These are phyloP conservation scores for Mobula birostris DNA, from an alignment of 2,113 vertebrate species.

Conservation along the genomic window DNA sequence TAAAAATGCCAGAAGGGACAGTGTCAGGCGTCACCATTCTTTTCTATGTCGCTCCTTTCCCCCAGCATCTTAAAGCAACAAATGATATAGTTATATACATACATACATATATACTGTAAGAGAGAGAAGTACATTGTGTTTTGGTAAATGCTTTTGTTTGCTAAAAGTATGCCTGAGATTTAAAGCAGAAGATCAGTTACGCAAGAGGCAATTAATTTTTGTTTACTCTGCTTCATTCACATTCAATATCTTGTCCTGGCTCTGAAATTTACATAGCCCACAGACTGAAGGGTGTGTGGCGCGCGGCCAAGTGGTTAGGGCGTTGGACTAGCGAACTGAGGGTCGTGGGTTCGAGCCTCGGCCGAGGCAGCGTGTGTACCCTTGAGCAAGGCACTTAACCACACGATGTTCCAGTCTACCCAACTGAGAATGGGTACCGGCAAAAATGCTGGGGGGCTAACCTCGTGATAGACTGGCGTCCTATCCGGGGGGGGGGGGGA, in stretches of 20 bases:
- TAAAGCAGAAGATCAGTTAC: conserved; percentile 6
- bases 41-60: conserved; percentile 22
- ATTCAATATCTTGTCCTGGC: neutral
- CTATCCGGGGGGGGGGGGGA: too few relatives aligned
- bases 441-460: too few relatives aligned
- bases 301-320: too few relatives aligned
- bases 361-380: too few relatives aligned
- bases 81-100: neutral
- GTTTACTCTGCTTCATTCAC: neutral
- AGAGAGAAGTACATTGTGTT: neutral
- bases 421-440: too few relatives aligned
- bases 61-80: conserved; percentile 15
- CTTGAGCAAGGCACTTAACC: too few relatives aligned
- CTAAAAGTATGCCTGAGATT: conserved; percentile 1
- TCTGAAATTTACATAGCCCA: neutral
- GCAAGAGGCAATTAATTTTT: neutral
- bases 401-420: too few relatives aligned
- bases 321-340: too few relatives aligned
- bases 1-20: conserved; percentile 51
- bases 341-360: too few relatives aligned
- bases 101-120: neutral
- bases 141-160: conserved; percentile 17
- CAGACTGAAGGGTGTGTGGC: neutral
- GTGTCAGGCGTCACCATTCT: conserved; percentile 42
- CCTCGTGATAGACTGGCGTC: too few relatives aligned